Evolutionary conservation across 2,888 invertebrate species (phyloP), one percentile per base, ranked within the genome.

Genomic region (Ormia ochracea): DNA sequence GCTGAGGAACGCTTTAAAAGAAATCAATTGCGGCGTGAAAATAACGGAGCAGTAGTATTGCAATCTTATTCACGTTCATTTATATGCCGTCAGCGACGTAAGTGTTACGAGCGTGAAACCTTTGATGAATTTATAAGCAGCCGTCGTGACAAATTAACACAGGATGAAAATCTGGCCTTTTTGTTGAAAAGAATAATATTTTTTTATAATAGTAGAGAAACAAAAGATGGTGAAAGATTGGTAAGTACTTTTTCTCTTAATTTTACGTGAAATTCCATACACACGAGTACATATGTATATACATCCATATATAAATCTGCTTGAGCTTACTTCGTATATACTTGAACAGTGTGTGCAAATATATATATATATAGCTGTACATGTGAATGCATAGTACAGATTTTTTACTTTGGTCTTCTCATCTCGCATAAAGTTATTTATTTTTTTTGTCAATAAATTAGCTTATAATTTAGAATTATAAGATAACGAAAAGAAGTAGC

Each of bases 1-100:
- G 96, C 96, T 86, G 92, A 93, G 86, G 97, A 97, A 90, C 92
- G 98, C 82, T 92, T 94, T 82, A 96, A 96, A 90, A 92, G 98
- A 88, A 96, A 97, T 91, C 96, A 96, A 86, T 92, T 93, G 82
- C 92, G 96, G 78, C 91, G 92, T 84, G 93, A 93, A 85, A 91
- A 94, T 33, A 93, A 93, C 84, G 95, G 96, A 86, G 93, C 96
- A 12, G 91, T 95, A 82, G 93, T 94, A 85, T 93, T 98, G 75
- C 97, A 98, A 89, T 95, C 96, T 0, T 93, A 92, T 88, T 93
- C 94, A 6, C 91, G 96, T 77, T 95, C 96, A 83, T 96, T 94
- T 84, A 90, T 96, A 23, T 91, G 91, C 38, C 91, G 96, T 28
- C 93, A 93, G 87, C 91, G 92, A 43, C 91, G 92, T 80, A 95